Evolutionary conservation across 2,888 invertebrate genomes (phyloP).

Genomic region (Mystacides longicornis): DNA sequence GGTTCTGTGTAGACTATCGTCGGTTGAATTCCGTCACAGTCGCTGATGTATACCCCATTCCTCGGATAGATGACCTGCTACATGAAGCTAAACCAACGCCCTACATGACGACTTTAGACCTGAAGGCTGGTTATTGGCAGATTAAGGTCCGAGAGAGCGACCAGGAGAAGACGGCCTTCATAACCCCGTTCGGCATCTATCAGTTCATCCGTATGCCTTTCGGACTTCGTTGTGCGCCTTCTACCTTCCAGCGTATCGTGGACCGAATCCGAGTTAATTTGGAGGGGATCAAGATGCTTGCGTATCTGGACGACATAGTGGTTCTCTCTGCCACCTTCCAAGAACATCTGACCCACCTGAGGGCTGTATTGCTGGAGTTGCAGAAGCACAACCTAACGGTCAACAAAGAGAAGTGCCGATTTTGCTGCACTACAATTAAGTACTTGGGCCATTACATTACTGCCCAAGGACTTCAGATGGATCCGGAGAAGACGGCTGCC

Average conservation of each 20-base stretch:
- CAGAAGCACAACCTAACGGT: not conserved
- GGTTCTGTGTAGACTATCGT: no score
- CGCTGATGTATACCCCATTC: no score
- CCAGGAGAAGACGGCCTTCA: constrained; percentile 30
- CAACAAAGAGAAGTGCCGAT: not conserved
- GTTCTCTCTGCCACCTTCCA: constrained; percentile 28
- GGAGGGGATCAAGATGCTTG: constrained; percentile 12
- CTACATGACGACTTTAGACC: no score
- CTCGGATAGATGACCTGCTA: no score
- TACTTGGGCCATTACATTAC: no score
- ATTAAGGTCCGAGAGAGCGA: constrained; percentile 28
- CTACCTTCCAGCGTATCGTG: constrained; percentile 30
- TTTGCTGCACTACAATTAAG: no score
- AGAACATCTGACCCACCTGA: constrained; percentile 20
- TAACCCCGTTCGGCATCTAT: constrained; percentile 31
- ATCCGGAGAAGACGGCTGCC: no score
- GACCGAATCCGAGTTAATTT: constrained; percentile 26
- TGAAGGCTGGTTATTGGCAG: constrained; percentile 36
- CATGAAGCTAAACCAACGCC: no score
- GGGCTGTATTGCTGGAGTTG: not conserved
- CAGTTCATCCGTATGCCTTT: constrained; percentile 32
- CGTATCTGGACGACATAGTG: constrained; percentile 30
- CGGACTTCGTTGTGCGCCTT: constrained; percentile 30
- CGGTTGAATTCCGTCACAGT: no score
- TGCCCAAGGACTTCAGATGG: not conserved